A percentile compares a stretch with the other conserved stretches of the same genome.
Conservation (phyloP, 2,888 invertebrate species). For the Amphipyra tragopoginis region DNA sequence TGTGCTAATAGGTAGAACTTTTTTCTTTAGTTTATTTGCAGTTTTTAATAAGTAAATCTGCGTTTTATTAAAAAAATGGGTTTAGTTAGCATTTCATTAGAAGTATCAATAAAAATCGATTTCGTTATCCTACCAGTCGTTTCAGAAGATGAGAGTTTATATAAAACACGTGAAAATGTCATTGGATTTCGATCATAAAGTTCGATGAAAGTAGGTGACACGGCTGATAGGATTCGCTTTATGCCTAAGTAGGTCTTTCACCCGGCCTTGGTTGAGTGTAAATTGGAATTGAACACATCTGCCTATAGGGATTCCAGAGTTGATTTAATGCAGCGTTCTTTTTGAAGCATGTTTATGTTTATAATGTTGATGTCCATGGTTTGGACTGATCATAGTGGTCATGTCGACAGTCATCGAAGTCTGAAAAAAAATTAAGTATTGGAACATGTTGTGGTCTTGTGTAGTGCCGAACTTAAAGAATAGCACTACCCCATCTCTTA, state of each 20-base stretch:
- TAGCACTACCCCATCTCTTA: too few species aligned
- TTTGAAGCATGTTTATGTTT: slow-evolving; percentile 1
- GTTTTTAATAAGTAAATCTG: too few species aligned
- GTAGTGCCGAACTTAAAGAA: too few species aligned
- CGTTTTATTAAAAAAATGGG: too few species aligned
- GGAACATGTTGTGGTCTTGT: too few species aligned
- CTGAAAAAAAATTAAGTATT: too few species aligned
- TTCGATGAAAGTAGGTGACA: slow-evolving; percentile 21
- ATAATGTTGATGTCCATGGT: too few species aligned
- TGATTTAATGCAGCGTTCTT: background rate
- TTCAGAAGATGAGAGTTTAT: slow-evolving; percentile 15
- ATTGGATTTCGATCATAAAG: slow-evolving; percentile 40
- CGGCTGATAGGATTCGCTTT: slow-evolving; percentile 12
- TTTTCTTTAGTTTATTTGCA: too few species aligned
- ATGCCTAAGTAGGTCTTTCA: slow-evolving; percentile 7
- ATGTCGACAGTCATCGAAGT: too few species aligned
- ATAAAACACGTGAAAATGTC: slow-evolving; percentile 29
- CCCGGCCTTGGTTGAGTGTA: slow-evolving; percentile 21
- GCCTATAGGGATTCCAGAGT: slow-evolving; percentile 1
- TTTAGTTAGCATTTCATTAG: too few species aligned
- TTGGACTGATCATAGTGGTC: too few species aligned
- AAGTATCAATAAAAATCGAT: slow-evolving; percentile 30
- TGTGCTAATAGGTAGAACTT: too few species aligned
- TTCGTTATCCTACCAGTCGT: slow-evolving; percentile 10
- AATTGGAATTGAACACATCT: slow-evolving; percentile 32